Base-by-base conservation (phyloP, 1,140 invertebrate species). In the Drosophila pectinifera region DNA sequence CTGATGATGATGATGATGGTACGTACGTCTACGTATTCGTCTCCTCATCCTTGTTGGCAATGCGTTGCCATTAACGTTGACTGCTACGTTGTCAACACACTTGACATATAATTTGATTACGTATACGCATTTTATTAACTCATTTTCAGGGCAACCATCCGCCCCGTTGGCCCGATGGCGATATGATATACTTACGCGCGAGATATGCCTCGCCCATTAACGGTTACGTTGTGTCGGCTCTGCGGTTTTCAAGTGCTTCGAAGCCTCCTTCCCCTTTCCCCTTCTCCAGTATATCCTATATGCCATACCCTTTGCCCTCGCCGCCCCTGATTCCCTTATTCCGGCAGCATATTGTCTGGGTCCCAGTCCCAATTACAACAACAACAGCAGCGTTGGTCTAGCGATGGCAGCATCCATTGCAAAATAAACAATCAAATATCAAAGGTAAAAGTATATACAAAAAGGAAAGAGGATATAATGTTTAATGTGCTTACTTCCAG, bases 101-200 rank as follows among this genome's bases (percentile, higher is more conserved):
- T 88, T 88, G 84, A 88, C 84, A 88, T 89, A 88, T 88, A 89
- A 88, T 88, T 89, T 88, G 84, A 89, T 89, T 89, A 89, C 84
- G 84, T 67, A 90, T 80, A 89, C 84, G 84, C 84, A 89, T 89
- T 89, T 88, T 89, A 89, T 89, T 89, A 89, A 89, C 84, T 89
- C 84, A 89, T 88, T 88, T 88, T 88, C 73, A 82, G 75, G 64
- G 46, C 42, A 38, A 43, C 38, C 36, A 22, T 34, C 53, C 55
- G n/a, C 34, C 31, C 39, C 56, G 43, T 46, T 22, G 34, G 39
- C 76, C 51, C 83, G 77, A 89, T 89, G 84, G 54, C 64, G 59
- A 90, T 89, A 89, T 89, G 80, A 89, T 89, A 84, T 78, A 89
- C 84, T 81, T 65, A 58, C 41, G 42, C 57, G 41, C 42, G 31